Percentiles rank a stretch among this genome's conserved stretches.
Evolutionary conservation across 2,113 vertebrate species (phyloP).

Genomic region (Microcebus jonahi): DNA sequence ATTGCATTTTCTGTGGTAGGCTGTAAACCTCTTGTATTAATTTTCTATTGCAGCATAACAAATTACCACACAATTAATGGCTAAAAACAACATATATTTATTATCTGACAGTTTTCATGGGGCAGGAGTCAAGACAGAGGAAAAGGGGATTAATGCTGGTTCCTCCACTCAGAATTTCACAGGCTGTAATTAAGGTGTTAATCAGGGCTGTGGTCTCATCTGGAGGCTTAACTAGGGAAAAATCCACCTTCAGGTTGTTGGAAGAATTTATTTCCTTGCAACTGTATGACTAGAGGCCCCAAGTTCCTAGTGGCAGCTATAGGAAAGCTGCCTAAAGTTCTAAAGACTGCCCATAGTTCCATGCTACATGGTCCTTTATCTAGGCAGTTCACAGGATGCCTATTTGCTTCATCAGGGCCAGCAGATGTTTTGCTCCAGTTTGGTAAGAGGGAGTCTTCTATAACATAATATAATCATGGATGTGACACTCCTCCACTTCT

Average conservation of each 20-base stretch:
- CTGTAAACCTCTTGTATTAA: neutral
- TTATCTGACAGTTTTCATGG: neutral
- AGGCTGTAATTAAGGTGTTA: neutral
- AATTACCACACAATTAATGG: neutral
- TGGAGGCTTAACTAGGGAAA: neutral
- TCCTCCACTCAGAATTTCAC: neutral
- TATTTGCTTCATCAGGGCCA: neutral
- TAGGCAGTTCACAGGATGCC: neutral
- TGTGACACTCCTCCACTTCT: neutral
- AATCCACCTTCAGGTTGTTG: neutral
- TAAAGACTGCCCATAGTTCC: neutral
- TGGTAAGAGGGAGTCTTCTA: neutral
- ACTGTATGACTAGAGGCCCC: neutral
- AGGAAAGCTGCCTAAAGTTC: neutral
- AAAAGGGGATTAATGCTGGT: neutral
- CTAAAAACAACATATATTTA: neutral
- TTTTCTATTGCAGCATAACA: neutral
- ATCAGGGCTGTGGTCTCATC: neutral
- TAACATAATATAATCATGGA: neutral
- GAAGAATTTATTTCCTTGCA: neutral
- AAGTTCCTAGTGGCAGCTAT: neutral
- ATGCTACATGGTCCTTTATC: neutral
- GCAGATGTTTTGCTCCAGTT: neutral
- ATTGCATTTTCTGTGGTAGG: neutral
- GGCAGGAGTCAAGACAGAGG: neutral